Percentiles rank a stretch among this genome's conserved stretches.
Conservation (phyloP, 2,113 vertebrate species). For the Pelodiscus sinensis region DNA sequence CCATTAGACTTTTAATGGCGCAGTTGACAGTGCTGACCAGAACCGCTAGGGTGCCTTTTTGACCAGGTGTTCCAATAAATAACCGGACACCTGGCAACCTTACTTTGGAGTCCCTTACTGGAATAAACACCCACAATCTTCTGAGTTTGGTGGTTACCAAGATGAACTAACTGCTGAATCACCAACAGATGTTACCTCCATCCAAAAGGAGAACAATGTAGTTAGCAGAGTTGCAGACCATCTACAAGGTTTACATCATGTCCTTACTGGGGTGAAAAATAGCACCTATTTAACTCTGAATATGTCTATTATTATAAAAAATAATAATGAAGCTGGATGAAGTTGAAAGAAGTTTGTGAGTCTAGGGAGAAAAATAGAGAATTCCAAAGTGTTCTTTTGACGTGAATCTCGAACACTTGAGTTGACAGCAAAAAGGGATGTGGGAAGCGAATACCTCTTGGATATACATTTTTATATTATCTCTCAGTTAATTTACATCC, state of each 20-base stretch:
- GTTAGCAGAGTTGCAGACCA: fast-evolving
- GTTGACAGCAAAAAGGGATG: neutral
- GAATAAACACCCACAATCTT: neutral
- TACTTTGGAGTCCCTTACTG: constrained; percentile 44
- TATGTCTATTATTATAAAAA: neutral
- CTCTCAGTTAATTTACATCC: neutral
- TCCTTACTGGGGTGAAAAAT: neutral
- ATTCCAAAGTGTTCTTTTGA: neutral
- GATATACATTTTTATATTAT: neutral
- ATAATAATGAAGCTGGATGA: neutral
- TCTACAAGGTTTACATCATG: neutral
- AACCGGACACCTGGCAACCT: no score
- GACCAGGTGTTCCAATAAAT: no score
- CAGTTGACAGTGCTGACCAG: no score
- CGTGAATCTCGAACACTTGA: neutral
- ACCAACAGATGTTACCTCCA: neutral
- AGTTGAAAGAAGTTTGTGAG: neutral
- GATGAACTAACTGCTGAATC: neutral
- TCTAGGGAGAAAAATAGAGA: neutral
- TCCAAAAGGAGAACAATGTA: neutral
- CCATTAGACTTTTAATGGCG: no score
- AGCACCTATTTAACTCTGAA: neutral
- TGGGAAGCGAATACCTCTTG: neutral
- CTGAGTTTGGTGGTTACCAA: neutral
- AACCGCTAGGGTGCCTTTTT: no score